These are phyloP conservation scores for Anthopleura xanthogrammica DNA, from an alignment of 92 coral and sea anemone species.

Conservation along the genomic window DNA sequence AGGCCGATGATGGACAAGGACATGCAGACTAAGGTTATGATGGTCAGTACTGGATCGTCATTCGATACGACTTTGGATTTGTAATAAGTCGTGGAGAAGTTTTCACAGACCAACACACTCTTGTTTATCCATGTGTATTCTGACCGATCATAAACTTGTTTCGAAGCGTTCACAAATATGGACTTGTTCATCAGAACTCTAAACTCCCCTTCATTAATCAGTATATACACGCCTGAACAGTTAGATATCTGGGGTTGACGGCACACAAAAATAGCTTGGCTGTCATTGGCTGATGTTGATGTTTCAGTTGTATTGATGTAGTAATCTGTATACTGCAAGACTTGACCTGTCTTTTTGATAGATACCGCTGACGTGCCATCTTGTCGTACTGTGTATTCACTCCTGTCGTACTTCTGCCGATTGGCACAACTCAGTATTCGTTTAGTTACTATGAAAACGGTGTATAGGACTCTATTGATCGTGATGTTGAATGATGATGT, in stretches of 20 bases:
- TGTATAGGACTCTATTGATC: neutral
- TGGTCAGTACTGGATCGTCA: neutral
- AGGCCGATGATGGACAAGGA: slow-evolving; percentile 30
- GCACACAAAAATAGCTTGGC: slow-evolving; percentile 33
- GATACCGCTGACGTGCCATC: slow-evolving; percentile 18
- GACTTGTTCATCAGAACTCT: slow-evolving; percentile 35
- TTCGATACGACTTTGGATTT: neutral
- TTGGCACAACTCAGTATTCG: slow-evolving; percentile 23
- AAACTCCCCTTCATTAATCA: slow-evolving; percentile 1
- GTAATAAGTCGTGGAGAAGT: slow-evolving; percentile 7
- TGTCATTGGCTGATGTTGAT: neutral
- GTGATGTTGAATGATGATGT: slow-evolving; percentile 10
- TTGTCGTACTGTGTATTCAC: slow-evolving; percentile 23
- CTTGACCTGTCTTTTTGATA: slow-evolving; percentile 25
- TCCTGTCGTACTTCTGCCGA: slow-evolving; percentile 9
- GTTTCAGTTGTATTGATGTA: neutral
- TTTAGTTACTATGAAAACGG: slow-evolving; percentile 33
- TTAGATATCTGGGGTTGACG: neutral
- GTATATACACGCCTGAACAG: slow-evolving; percentile 38
- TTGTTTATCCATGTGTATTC: slow-evolving; percentile 23
- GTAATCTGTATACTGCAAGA: slow-evolving; percentile 8
- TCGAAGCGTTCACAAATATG: slow-evolving; percentile 36
- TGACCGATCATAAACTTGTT: slow-evolving; percentile 10
- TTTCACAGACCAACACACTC: slow-evolving; percentile 48
- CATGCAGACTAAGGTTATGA: slow-evolving; percentile 26